These are phyloP conservation scores for Amblyteles armatorius DNA, from an alignment of 2,888 invertebrate genomes.

Conservation along the genomic window DNA sequence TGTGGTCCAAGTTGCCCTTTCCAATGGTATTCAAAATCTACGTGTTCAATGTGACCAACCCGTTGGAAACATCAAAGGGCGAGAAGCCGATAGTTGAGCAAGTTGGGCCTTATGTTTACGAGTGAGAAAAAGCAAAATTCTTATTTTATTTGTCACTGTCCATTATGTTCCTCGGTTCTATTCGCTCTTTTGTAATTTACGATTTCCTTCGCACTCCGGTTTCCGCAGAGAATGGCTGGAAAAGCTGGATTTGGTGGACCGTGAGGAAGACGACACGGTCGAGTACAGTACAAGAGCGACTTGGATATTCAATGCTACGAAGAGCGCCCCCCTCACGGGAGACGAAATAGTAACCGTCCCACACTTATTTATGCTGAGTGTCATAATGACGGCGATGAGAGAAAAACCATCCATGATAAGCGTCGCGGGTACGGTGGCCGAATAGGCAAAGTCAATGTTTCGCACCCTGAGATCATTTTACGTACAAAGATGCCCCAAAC, in stretches of 20 bases:
- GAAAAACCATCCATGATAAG: slow-evolving; percentile 88
- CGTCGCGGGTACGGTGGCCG: slow-evolving; percentile 85
- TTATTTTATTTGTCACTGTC: background rate
- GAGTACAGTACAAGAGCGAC: slow-evolving; percentile 89
- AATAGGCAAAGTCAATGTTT: slow-evolving; percentile 50
- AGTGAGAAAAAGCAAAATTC: slow-evolving; percentile 86
- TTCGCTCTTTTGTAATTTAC: background rate
- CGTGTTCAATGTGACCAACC: slow-evolving; percentile 93
- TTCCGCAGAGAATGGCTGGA: slow-evolving; percentile 92
- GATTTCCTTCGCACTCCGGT: background rate
- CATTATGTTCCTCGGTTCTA: background rate
- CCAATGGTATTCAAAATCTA: slow-evolving; percentile 91
- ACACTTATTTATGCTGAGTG: slow-evolving; percentile 89
- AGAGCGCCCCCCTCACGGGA: slow-evolving; percentile 90
- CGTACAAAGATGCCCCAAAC: too few species aligned
- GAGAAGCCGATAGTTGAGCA: slow-evolving; percentile 90
- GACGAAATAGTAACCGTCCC: slow-evolving; percentile 90
- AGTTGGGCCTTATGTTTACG: slow-evolving; percentile 93
- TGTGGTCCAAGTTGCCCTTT: slow-evolving; percentile 93
- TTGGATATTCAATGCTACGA: slow-evolving; percentile 89
- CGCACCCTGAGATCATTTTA: background rate
- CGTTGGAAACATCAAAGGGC: slow-evolving; percentile 90
- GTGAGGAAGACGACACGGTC: slow-evolving; percentile 90
- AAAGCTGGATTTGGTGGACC: slow-evolving; percentile 91
- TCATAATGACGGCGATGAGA: slow-evolving; percentile 86